Evolutionary conservation across 2,888 invertebrate genomes (phyloP).

Genomic region (Dinocampus coccinellae): DNA sequence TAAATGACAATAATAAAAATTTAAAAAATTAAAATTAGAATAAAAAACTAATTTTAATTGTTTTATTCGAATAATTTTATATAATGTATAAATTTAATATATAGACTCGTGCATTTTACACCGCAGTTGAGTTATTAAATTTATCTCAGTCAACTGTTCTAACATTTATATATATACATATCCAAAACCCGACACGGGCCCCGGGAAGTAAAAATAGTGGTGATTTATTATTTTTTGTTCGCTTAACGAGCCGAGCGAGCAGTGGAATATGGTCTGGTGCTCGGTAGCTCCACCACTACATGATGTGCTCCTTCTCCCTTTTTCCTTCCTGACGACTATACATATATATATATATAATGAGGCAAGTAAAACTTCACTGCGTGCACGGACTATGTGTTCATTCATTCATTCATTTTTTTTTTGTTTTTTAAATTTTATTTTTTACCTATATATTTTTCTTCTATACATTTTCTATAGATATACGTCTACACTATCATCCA

Average conservation of each 20-base stretch:
- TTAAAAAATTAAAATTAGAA: too few species aligned
- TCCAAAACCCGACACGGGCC: neutral
- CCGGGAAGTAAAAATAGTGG: constrained; percentile 54
- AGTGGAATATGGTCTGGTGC: constrained; percentile 57
- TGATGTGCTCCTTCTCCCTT: constrained; percentile 21
- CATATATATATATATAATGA: constrained; percentile 13
- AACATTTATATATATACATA: neutral
- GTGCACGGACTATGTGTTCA: constrained; percentile 11
- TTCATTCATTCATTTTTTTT: constrained; percentile 32
- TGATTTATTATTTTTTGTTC: constrained; percentile 59
- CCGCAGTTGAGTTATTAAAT: constrained; percentile 63
- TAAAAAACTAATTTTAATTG: neutral
- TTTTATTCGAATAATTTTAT: neutral
- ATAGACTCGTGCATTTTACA: neutral
- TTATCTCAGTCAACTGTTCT: constrained; percentile 54
- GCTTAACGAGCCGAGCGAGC: constrained; percentile 64
- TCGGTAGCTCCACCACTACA: constrained; percentile 23
- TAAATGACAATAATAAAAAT: too few species aligned
- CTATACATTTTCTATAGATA: neutral
- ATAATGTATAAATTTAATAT: neutral
- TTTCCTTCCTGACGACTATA: constrained; percentile 30
- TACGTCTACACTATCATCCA: too few species aligned
- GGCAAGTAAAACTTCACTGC: neutral
- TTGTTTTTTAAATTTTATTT: neutral
- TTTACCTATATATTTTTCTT: constrained; percentile 9